Base-by-base conservation (phyloP, 2,888 invertebrate species). In the Pseudococcus jackbeardsleyi region DNA sequence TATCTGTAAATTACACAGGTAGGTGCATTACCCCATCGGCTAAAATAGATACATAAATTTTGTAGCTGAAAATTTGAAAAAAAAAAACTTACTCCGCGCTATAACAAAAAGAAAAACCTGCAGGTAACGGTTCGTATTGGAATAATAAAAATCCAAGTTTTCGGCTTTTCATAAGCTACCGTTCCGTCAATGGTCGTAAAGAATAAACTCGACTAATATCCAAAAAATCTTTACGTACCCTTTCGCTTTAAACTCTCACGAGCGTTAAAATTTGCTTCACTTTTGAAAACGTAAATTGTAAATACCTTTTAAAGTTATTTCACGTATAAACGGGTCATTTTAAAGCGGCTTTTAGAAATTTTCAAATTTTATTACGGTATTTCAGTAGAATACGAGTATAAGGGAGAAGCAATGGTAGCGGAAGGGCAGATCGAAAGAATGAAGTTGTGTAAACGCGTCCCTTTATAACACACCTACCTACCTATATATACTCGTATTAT, bases 281-380 rank as follows among this genome's bases (percentile, higher is more conserved):
- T 72, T 72, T 72, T 72, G 72, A 72, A 72, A 72, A 72, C 72
- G 72, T 72, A 72, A 72, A 72, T 72, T 72, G 72, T 72, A 72
- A 72, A 72, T 72, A 72, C 72, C 72, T 72, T 72, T 72, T 72
- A 72, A 72, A 72, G 72, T 72, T 72, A 72, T 72, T 72, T 72
- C 72, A 33, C 72, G 72, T 72, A 72, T 72, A 72, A 72, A 72
- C 72, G 72, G 72, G 72, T 72, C 72, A 72, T 72, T 72, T 72
- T 72, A 72, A 72, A 72, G 72, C 72, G 72, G 72, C 72, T 72
- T 72, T 72, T 72, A 72, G 72, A 72, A 72, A 72, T 72, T 72
- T 72, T 72, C 72, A 72, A 72, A 72, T 72, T 72, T 72, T 72
- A 72, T 72, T 72, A 72, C 33, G 19, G 72, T 72, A 72, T 72